Percentiles rank a stretch among this genome's conserved stretches.
Conservation (phyloP, 2,113 vertebrate genomes). For the Monopterus albus region DNA sequence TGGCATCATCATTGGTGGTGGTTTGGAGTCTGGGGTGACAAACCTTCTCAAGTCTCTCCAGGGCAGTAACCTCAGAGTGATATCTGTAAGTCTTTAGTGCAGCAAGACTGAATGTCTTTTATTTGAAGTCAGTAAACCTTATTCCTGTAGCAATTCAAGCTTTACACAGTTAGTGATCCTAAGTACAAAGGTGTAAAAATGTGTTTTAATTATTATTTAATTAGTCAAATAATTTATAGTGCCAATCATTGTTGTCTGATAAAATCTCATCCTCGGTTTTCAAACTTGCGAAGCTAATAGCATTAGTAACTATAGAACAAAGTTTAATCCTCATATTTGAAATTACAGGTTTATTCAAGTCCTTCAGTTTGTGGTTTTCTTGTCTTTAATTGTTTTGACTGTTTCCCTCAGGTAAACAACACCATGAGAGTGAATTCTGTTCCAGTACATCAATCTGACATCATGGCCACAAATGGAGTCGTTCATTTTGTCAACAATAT, state of each 20-base stretch:
- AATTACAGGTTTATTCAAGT: constrained; percentile 19
- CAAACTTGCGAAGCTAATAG: constrained; percentile 11
- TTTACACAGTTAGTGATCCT: neutral
- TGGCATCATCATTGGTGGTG: constrained; percentile 91
- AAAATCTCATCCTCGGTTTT: neutral
- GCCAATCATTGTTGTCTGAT: constrained; percentile 1
- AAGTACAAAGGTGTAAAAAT: neutral
- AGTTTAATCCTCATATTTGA: neutral
- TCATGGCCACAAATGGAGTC: constrained; percentile 95
- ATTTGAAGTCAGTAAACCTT: neutral
- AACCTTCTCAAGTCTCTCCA: constrained; percentile 94
- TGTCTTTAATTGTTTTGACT: constrained; percentile 38
- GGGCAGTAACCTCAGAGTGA: constrained; percentile 89
- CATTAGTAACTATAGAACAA: neutral
- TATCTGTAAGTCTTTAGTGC: constrained; percentile 84
- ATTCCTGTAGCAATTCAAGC: neutral
- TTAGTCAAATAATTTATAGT: neutral
- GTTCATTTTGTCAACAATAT: constrained; percentile 90
- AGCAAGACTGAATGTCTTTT: neutral
- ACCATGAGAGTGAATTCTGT: constrained; percentile 89
- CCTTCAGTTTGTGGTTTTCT: constrained; percentile 7
- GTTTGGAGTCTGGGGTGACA: constrained; percentile 93
- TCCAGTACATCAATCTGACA: constrained; percentile 86
- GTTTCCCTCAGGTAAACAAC: constrained; percentile 84
- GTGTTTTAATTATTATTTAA: neutral